Percentiles rank a stretch among this genome's conserved stretches.
phyloP scores from a whole-genome alignment of 2,797 vertebrate genomes.

The Pangasius mekongensis region DNA sequence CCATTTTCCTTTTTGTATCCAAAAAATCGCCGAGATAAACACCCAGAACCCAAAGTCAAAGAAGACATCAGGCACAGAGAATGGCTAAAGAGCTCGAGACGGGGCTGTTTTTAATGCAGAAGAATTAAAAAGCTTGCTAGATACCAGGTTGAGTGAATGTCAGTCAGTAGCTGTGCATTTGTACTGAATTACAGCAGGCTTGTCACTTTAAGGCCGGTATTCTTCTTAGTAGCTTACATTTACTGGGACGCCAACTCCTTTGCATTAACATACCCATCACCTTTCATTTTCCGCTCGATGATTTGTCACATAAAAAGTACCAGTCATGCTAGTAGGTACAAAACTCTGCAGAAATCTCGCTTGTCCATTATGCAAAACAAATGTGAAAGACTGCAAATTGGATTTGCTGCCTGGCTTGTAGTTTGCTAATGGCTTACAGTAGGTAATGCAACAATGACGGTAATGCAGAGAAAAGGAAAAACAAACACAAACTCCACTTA shows the following conservation, averaged over 20 bases:
- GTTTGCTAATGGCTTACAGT: slow-evolving; percentile 42
- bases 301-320: slow-evolving; percentile 46
- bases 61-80: slow-evolving; percentile 21
- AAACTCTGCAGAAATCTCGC: slow-evolving; percentile 32
- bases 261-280: slow-evolving; percentile 41
- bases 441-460: slow-evolving; percentile 31
- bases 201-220: slow-evolving; percentile 43
- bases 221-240: slow-evolving; percentile 36
- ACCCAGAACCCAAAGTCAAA: slow-evolving; percentile 38
- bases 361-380: slow-evolving; percentile 46
- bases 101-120: slow-evolving; percentile 40
- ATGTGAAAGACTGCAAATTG: slow-evolving; percentile 45
- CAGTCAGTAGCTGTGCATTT: slow-evolving; percentile 29
- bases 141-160: slow-evolving; percentile 46
- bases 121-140: slow-evolving; percentile 36
- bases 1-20: slow-evolving; percentile 42
- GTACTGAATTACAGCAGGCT: slow-evolving; percentile 47
- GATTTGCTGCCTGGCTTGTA: slow-evolving; percentile 31
- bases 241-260: background rate
- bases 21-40: slow-evolving; percentile 30
- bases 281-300: slow-evolving; percentile 42
- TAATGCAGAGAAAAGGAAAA: slow-evolving; percentile 8
- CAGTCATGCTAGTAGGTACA: slow-evolving; percentile 36
- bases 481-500: slow-evolving; percentile 23
- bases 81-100: slow-evolving; percentile 5